Evolutionary conservation across 1,140 invertebrate species (phyloP).

Genomic region (Lethrus apterus): DNA sequence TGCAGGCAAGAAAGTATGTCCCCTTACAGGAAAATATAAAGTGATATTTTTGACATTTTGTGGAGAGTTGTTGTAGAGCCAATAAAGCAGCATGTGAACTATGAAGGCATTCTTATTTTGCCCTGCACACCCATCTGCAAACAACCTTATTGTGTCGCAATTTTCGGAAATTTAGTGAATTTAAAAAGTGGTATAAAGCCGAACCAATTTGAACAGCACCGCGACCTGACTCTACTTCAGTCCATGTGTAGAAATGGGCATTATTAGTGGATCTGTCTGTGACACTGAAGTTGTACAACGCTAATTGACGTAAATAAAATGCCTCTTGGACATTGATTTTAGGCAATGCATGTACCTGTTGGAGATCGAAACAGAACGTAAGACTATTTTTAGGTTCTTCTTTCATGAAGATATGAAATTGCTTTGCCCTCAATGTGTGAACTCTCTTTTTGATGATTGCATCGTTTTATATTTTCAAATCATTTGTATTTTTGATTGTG

Average conservation of each 20-base stretch:
- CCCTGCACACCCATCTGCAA: constrained; percentile 1
- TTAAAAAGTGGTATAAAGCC: constrained; percentile 1
- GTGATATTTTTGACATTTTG: neutral
- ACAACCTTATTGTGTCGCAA: neutral
- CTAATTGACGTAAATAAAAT: constrained; percentile 1
- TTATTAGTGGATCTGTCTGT: neutral
- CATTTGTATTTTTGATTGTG: constrained; percentile 6
- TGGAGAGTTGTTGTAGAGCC: constrained; percentile 1
- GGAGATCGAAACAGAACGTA: constrained; percentile 24
- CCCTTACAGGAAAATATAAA: constrained; percentile 9
- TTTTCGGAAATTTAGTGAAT: neutral
- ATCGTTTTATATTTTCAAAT: neutral
- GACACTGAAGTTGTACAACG: neutral
- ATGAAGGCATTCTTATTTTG: constrained; percentile 11
- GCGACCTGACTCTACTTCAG: neutral
- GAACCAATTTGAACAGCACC: neutral
- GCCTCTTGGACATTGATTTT: constrained; percentile 1
- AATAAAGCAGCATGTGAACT: constrained; percentile 4
- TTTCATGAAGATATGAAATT: constrained; percentile 8
- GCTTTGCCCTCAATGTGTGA: neutral
- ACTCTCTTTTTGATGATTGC: neutral
- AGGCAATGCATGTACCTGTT: constrained; percentile 19
- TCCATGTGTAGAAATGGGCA: neutral
- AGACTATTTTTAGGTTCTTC: constrained; percentile 18
- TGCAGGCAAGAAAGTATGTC: constrained; percentile 4